Evolutionary conservation across 1,140 invertebrate genomes (phyloP).

Genomic region (Episyrphus balteatus): DNA sequence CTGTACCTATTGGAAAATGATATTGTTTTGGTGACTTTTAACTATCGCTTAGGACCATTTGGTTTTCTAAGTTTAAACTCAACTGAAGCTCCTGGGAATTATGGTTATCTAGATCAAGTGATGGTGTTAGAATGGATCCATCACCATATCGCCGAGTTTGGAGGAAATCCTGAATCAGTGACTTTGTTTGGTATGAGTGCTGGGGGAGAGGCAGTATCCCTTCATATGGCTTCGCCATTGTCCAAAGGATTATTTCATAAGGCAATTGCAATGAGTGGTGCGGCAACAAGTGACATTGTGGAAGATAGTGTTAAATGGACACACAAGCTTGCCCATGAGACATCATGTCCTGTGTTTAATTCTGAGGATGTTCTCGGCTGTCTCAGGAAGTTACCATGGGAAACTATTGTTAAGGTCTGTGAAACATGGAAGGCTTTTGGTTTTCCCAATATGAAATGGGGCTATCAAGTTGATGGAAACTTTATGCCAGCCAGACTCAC

Average conservation of each 20-base stretch:
- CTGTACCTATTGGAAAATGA: slow-evolving; percentile 53
- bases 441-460: background rate
- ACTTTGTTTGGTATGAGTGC: slow-evolving; percentile 15
- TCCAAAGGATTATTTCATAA: slow-evolving; percentile 43
- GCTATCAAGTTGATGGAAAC: background rate
- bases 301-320: background rate
- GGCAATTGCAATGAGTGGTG: slow-evolving; percentile 50
- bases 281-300: slow-evolving; percentile 23
- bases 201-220: slow-evolving; percentile 2
- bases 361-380: slow-evolving; percentile 43
- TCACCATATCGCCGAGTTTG: slow-evolving; percentile 12
- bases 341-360: slow-evolving; percentile 43
- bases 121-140: slow-evolving; percentile 17
- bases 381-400: slow-evolving; percentile 42
- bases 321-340: slow-evolving; percentile 16
- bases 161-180: slow-evolving; percentile 12
- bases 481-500: background rate
- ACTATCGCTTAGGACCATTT: slow-evolving; percentile 49
- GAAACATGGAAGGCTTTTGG: background rate
- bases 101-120: slow-evolving; percentile 39
- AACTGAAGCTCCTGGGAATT: slow-evolving; percentile 35
- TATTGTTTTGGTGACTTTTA: slow-evolving; percentile 50
- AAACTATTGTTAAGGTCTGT: slow-evolving; percentile 39
- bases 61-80: slow-evolving; percentile 42
- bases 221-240: background rate